Evolutionary conservation across 2,113 vertebrate genomes (phyloP).

Genomic region (Microcebus jonahi): DNA sequence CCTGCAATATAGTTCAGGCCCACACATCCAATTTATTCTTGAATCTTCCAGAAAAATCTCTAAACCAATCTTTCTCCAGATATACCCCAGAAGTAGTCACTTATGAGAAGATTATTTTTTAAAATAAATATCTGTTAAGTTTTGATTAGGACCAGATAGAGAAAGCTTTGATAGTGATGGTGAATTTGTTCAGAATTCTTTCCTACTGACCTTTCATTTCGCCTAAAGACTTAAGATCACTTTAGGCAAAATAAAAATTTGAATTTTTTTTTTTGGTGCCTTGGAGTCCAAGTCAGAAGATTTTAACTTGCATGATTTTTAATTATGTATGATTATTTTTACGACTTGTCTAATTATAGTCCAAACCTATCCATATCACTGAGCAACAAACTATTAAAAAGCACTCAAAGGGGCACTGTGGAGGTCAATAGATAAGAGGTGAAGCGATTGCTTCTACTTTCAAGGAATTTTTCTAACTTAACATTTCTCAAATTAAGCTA

Average conservation of each 20-base stretch:
- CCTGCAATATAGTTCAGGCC: not conserved
- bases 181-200: constrained; percentile 33
- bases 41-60: constrained; percentile 5
- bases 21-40: not conserved
- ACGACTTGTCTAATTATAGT: not conserved
- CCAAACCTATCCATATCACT: not conserved
- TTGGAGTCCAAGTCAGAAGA: constrained; percentile 9
- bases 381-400: not conserved
- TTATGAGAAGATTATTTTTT: not conserved
- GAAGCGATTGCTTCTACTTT: not conserved
- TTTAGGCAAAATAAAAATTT: not conserved
- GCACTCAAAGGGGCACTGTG: not conserved
- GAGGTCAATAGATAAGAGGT: not conserved
- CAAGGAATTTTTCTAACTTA: not conserved
- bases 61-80: not conserved
- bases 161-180: not conserved
- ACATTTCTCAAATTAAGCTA: not conserved
- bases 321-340: not conserved
- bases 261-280: constrained; percentile 41
- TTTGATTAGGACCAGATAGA: not conserved
- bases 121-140: not conserved
- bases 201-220: not conserved
- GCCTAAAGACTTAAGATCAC: not conserved
- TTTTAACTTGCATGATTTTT: constrained; percentile 15
- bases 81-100: not conserved